A percentile compares a stretch with the other conserved stretches of the same genome.
phyloP scores from a whole-genome alignment of 2,113 vertebrate genomes.

The Hepsetus odoe region DNA sequence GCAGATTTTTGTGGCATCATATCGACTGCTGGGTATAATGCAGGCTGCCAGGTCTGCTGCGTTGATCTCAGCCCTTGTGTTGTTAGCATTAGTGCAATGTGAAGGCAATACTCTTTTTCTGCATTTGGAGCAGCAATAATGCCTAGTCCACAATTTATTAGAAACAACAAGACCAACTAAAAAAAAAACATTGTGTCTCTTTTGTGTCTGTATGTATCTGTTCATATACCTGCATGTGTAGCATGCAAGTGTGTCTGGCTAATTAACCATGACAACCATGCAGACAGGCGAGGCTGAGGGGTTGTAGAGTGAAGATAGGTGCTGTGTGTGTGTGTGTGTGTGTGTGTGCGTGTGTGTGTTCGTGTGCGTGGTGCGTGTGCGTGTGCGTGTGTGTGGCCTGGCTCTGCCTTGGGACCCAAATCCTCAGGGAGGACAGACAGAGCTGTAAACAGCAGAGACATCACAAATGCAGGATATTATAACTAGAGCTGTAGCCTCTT shows the following conservation, averaged over 20 bases:
- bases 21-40: not conserved
- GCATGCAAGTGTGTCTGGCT: too few species aligned
- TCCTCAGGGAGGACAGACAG: not conserved
- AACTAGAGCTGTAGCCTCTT: not conserved
- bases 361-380: too few species aligned
- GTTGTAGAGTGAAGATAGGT: not conserved
- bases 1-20: not conserved
- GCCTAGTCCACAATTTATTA: not conserved
- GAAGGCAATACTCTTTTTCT: not conserved
- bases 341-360: constrained; percentile 11
- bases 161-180: not conserved
- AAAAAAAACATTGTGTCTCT: not conserved
- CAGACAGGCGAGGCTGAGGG: constrained; percentile 6
- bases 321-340: not conserved
- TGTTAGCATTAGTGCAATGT: not conserved
- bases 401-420: not conserved
- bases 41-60: not conserved
- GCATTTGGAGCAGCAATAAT: not conserved
- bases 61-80: not conserved
- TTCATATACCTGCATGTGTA: not conserved
- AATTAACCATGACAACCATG: constrained; percentile 24
- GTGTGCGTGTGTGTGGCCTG: not conserved
- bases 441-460: not conserved
- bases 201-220: not conserved
- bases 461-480: constrained; percentile 8